Evolutionary conservation across 2,113 vertebrate genomes (phyloP), one percentile per base, ranked within the genome.

Genomic region (Penelope pileata): DNA sequence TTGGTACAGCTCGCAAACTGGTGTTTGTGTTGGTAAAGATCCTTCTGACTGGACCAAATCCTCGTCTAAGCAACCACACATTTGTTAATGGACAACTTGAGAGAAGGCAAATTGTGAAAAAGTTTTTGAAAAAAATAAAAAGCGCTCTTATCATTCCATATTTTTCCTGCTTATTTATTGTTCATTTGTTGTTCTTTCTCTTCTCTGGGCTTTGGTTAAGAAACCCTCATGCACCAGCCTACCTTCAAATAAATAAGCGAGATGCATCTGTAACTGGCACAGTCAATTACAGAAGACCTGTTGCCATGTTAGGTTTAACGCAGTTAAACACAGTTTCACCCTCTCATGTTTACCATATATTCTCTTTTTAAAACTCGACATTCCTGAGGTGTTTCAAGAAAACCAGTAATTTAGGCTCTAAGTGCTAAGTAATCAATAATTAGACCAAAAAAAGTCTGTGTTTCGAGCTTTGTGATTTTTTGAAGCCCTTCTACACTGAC

Each of bases 271-370:
- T 54, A 75, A 5, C 30, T 14, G 42, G 32, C 16, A 56, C 21
- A 54, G 45, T 72, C 93, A 89, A 84, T 92, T 93, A 78, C 70
- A 68, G 62, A 86, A 93, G 69, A 94, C 69, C 66, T 89, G 74
- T 73, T 86, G 53, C 81, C 12, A 12, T 53, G 70, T 62, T 87
- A 38, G 76, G 19, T 12, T 92, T 85, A 87, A 76, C 48, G 50
- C 16, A 1, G n/a, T n/a, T n/a, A 85, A 89, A 68, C 0, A 0
- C 2, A 12, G 13, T 50, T 56, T 75, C 38, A 47, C 38, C 27
- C 80, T 93, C 80, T 84, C 84, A 87, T 26, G 2, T 87, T 89
- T 75, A 79, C 8, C 27, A 45, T 10, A 17, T 60, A 40, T 18
- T 56, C 38, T 43, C n/a, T 45, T 72, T 92, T 64, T 58, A 72